A percentile compares a stretch with the other conserved stretches of the same genome.
Conservation (phyloP, 2,113 vertebrate species). For the Cololabis saira region DNA sequence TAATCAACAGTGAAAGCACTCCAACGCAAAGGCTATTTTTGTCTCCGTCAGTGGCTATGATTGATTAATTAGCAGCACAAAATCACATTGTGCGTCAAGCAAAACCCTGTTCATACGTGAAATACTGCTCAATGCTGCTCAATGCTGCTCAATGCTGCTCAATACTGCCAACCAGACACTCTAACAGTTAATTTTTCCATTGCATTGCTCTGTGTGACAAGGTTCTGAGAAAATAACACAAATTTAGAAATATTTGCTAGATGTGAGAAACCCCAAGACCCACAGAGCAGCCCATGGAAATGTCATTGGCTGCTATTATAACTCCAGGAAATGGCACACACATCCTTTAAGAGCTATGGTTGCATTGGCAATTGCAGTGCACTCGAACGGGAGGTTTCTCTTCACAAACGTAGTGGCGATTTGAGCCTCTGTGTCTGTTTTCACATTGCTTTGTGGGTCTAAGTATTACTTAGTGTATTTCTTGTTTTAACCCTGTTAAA, state of each 20-base stretch:
- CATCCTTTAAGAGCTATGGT: not conserved
- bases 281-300: slow-evolving; percentile 18
- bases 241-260: slow-evolving; percentile 7
- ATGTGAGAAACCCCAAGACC: slow-evolving; percentile 3
- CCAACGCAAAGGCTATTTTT: slow-evolving; percentile 40
- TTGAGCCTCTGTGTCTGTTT: not conserved
- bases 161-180: no score
- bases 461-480: no score
- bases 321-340: slow-evolving; percentile 9
- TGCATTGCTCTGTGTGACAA: no score
- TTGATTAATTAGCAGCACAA: not conserved
- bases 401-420: not conserved
- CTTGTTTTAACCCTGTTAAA: not conserved
- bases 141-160: no score
- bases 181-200: not conserved
- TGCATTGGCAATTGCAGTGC: not conserved
- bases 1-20: slow-evolving; percentile 40
- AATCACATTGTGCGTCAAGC: not conserved
- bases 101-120: not conserved
- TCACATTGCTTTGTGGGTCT: no score
- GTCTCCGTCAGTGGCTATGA: slow-evolving; percentile 1
- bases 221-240: not conserved
- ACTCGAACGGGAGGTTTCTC: not conserved
- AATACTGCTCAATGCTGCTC: not conserved
- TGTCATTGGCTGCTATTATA: slow-evolving; percentile 24